Conservation (phyloP, 2,113 vertebrate genomes). For the human (Homo sapiens) region DNA sequence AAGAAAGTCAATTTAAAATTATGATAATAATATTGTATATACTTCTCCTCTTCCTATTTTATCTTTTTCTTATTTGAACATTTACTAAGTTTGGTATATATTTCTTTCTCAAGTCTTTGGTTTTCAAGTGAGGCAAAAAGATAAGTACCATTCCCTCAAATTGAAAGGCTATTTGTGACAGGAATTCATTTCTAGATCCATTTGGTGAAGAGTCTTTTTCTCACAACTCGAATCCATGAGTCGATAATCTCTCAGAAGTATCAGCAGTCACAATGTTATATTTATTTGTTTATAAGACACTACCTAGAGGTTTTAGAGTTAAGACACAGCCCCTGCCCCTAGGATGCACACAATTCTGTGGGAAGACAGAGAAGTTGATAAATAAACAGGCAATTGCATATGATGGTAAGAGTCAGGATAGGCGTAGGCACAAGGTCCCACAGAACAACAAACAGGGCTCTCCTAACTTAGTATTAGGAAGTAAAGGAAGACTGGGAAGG, state of each 20-base stretch:
- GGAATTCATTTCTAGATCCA: not conserved
- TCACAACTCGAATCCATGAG: not conserved
- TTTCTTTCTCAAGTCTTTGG: not conserved
- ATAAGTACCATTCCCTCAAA: not conserved
- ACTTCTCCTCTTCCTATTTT: not conserved
- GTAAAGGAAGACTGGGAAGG: not conserved
- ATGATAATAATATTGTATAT: not conserved
- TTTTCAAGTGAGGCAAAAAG: constrained; percentile 8
- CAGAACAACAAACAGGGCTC: not conserved
- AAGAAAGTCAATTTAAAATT: not conserved
- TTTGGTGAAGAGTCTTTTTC: not conserved
- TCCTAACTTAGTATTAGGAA: not conserved
- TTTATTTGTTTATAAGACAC: not conserved
- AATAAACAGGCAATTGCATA: not conserved
- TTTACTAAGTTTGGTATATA: not conserved
- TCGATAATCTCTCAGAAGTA: not conserved
- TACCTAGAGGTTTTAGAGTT: not conserved
- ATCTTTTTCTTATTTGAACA: not conserved
- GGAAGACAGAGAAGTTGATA: not conserved
- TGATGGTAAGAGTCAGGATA: not conserved
- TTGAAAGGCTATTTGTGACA: not conserved
- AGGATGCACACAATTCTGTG: too few relatives aligned
- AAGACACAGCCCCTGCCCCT: not conserved
- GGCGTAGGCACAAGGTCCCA: not conserved
- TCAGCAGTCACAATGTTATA: not conserved